Percentiles rank a stretch among this genome's conserved stretches.
These are phyloP conservation scores for Orthonevra nobilis DNA, from an alignment of 2,888 invertebrate species.

Conservation along the genomic window DNA sequence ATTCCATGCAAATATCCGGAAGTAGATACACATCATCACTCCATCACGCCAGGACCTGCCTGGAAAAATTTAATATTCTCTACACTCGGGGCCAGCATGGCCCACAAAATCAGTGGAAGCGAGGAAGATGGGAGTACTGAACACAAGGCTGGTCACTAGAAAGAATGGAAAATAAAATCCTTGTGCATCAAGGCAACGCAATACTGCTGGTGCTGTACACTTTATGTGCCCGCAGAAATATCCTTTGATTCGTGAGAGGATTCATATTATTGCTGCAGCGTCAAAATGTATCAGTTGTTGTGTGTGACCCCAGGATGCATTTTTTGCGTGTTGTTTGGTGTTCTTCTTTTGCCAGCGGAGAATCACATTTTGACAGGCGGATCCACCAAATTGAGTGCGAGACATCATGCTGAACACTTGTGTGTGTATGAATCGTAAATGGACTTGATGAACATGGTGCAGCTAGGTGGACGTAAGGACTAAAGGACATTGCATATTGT, in stretches of 20 bases:
- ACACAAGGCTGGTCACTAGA: too few species aligned
- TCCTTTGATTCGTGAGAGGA: constrained; percentile 69
- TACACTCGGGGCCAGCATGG: constrained; percentile 43
- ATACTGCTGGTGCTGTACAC: constrained; percentile 58
- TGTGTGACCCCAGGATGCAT: constrained; percentile 28
- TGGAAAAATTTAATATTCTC: constrained; percentile 67
- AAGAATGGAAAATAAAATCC: too few species aligned
- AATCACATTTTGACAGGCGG: constrained; percentile 69
- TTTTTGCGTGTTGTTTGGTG: not conserved
- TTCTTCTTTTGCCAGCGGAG: constrained; percentile 24
- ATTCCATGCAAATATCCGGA: constrained; percentile 63
- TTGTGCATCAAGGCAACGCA: constrained; percentile 42
- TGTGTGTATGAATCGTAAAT: constrained; percentile 44
- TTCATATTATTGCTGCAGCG: constrained; percentile 65
- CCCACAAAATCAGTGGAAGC: constrained; percentile 2
- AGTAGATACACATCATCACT: constrained; percentile 60
- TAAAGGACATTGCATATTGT: constrained; percentile 52
- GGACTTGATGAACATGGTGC: constrained; percentile 48
- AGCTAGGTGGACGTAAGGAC: too few species aligned
- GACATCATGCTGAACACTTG: constrained; percentile 43
- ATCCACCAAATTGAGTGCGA: constrained; percentile 69
- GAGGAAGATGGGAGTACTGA: too few species aligned
- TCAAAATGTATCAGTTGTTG: constrained; percentile 25
- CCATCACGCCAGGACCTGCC: constrained; percentile 30
- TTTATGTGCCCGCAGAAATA: constrained; percentile 69